A percentile compares a stretch with the other conserved stretches of the same genome.
phyloP scores from a whole-genome alignment of 2,888 invertebrate genomes.

The Caenorhabditis japonica region DNA sequence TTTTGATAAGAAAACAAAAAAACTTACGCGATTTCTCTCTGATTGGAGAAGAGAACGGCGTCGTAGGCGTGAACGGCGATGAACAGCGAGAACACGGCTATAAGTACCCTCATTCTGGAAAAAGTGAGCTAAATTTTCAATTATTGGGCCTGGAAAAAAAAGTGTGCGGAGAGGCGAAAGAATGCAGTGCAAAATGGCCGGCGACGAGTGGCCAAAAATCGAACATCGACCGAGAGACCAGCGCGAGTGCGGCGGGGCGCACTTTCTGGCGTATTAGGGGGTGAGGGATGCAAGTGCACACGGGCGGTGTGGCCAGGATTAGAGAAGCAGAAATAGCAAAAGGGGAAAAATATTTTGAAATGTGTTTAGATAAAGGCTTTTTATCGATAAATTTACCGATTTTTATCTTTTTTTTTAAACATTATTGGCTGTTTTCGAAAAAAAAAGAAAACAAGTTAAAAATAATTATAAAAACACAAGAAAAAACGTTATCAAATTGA shows the following conservation, averaged over 20 bases:
- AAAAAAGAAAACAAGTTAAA: no score
- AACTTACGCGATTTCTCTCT: constrained; percentile 56
- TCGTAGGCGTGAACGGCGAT: constrained; percentile 57
- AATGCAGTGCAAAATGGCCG: constrained; percentile 12
- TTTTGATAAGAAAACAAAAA: constrained; percentile 1
- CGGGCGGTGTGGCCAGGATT: no score
- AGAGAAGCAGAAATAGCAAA: neutral
- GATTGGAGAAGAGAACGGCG: constrained; percentile 64
- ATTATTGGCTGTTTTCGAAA: no score
- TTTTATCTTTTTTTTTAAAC: no score
- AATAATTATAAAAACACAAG: no score
- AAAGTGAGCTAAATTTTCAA: constrained; percentile 3
- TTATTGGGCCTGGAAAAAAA: constrained; percentile 2
- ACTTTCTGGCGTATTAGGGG: constrained; percentile 10
- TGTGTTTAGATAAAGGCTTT: neutral
- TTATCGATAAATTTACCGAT: no score
- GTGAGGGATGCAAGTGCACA: neutral
- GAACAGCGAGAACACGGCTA: constrained; percentile 50
- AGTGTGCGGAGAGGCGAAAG: constrained; percentile 37
- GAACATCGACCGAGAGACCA: constrained; percentile 54
- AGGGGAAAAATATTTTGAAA: neutral
- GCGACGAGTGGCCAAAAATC: constrained; percentile 55
- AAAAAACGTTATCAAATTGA: no score
- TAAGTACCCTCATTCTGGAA: constrained; percentile 63
- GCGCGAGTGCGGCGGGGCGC: constrained; percentile 40